Base-by-base conservation (phyloP, 2,113 vertebrate genomes). In the Sylvietta virens region DNA sequence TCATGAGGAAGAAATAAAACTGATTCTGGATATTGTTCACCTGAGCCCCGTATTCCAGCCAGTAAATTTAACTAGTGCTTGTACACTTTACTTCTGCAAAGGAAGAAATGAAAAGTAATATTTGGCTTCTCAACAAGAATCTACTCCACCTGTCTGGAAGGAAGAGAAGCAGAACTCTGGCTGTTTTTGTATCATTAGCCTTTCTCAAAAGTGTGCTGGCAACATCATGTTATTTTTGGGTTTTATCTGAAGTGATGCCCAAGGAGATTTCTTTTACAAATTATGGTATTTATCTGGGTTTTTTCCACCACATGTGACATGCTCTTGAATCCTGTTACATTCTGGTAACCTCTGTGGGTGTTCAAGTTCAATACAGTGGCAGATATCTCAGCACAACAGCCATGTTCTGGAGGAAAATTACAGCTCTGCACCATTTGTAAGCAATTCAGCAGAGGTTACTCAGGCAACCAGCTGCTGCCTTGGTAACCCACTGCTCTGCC, bases 391-490 rank as follows among this genome's bases (percentile, higher is more conserved):
- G 73, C 58, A 65, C 70, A 76, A 21, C 84, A 95, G 74, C 90
- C 84, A 23, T 66, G 62, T 95, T 95, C 91, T 85, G 58, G 54
- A 69, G 78, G 84, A 97, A 95, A 92, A 96, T 96, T 94, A 95
- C 24, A 95, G 83, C 78, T 94, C 81, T 91, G 69, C 48, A 74
- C 81, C 91, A 58, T 92, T 93, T 73, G 35, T 81, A 76, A 89
- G 94, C 2, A 39, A 85, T 90, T 95, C 86, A 89, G 77, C 78
- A 88, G 89, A 82, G 78, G 94, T 97, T 97, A 92, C 95, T 96
- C 58, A 90, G 93, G 91, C 96, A 97, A 96, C 94, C 71, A 89
- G 87, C 78, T 5, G 70, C 89, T 95, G 61, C 91, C 89, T 85
- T 96, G 89, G 96, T 73, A 95, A 97, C 94, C 50, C 3, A 1